A percentile compares a stretch with the other conserved stretches of the same genome.
phyloP scores from a whole-genome alignment of 2,888 invertebrate genomes.

The Troides oblongomaculatus region DNA sequence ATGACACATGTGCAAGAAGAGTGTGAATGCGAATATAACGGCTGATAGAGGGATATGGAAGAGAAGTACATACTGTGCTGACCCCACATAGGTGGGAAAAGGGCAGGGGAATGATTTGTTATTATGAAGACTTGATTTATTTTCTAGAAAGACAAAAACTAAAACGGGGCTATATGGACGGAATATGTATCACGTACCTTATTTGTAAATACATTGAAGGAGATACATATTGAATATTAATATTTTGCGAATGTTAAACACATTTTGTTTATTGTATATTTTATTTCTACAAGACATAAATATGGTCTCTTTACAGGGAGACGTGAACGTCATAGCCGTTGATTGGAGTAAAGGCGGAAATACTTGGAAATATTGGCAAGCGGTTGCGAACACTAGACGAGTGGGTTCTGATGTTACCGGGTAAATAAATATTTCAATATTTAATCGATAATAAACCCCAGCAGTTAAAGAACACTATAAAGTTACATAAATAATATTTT shows the following conservation, averaged over 20 bases:
- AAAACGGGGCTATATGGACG: too few relatives aligned
- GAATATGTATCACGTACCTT: too few relatives aligned
- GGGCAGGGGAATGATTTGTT: too few relatives aligned
- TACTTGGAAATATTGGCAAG: conserved; percentile 81
- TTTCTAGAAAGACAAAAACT: too few relatives aligned
- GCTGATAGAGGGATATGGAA: too few relatives aligned
- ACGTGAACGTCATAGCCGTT: conserved; percentile 82
- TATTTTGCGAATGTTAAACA: background rate
- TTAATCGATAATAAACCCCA: background rate
- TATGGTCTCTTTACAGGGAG: conserved; percentile 58
- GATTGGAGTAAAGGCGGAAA: conserved; percentile 84
- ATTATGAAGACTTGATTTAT: too few relatives aligned
- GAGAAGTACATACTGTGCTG: too few relatives aligned
- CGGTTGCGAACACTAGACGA: conserved; percentile 79
- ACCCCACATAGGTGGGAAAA: too few relatives aligned
- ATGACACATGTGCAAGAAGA: too few relatives aligned
- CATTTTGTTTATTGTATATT: background rate
- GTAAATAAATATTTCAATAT: conserved; percentile 46
- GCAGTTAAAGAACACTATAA: background rate
- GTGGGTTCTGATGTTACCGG: conserved; percentile 77
- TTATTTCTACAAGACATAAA: background rate
- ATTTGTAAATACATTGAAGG: too few relatives aligned
- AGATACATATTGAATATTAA: background rate
- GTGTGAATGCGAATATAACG: too few relatives aligned
- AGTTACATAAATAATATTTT: background rate